Percentiles rank a stretch among this genome's conserved stretches.
phyloP scores from a whole-genome alignment of 2,113 vertebrate genomes.

The Neoarius graeffei region DNA sequence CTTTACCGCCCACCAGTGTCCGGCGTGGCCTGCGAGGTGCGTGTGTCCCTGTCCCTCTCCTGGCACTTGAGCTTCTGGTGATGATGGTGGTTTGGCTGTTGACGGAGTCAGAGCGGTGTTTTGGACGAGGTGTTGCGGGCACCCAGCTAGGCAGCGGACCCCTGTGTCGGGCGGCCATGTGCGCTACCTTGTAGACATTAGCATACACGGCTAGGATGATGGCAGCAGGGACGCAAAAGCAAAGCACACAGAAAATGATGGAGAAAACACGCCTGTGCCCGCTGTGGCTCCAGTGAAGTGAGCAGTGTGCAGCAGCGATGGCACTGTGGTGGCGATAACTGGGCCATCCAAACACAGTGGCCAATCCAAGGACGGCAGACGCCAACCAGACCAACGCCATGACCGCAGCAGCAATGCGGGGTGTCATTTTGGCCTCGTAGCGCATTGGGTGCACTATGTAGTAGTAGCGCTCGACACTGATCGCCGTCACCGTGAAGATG shows the following conservation, averaged over 20 bases:
- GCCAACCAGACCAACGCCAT: slow-evolving; percentile 84
- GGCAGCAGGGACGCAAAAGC: slow-evolving; percentile 82
- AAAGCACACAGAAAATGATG: slow-evolving; percentile 81
- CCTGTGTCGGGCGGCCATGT: slow-evolving; percentile 78
- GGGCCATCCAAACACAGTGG: slow-evolving; percentile 82
- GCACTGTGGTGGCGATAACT: slow-evolving; percentile 74
- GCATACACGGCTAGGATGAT: slow-evolving; percentile 86
- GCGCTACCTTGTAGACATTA: slow-evolving; percentile 87
- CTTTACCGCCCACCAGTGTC: slow-evolving; percentile 83
- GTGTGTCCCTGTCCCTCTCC: slow-evolving; percentile 71
- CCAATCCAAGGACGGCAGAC: slow-evolving; percentile 74
- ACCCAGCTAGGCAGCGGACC: slow-evolving; percentile 69
- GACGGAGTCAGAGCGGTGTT: slow-evolving; percentile 79
- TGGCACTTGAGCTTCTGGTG: slow-evolving; percentile 68
- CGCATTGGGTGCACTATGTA: slow-evolving; percentile 91
- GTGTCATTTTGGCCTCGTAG: slow-evolving; percentile 86
- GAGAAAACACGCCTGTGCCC: slow-evolving; percentile 78
- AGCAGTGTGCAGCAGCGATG: slow-evolving; percentile 79
- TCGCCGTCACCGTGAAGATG: slow-evolving; percentile 87
- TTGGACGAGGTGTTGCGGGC: slow-evolving; percentile 57
- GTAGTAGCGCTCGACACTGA: slow-evolving; percentile 90
- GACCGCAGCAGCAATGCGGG: slow-evolving; percentile 76
- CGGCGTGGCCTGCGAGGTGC: slow-evolving; percentile 64
- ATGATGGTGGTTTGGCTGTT: slow-evolving; percentile 87
- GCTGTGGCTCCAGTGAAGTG: slow-evolving; percentile 81